Base-by-base conservation (phyloP, 2,888 invertebrate species). In the Phrixothrix hirtus region DNA sequence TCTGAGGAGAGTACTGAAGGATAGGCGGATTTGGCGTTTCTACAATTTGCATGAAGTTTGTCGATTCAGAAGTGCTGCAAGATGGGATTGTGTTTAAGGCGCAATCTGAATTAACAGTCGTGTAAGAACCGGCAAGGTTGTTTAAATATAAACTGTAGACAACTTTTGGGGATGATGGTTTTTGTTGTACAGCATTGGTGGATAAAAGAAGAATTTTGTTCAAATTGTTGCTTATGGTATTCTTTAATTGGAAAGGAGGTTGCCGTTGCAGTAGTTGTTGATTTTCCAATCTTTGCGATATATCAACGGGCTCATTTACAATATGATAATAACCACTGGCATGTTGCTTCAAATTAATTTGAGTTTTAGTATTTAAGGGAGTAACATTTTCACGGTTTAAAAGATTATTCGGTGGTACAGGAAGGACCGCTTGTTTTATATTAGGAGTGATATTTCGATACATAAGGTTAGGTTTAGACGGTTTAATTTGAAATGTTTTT, bases 31-130 rank as follows among this genome's bases (percentile, higher is more conserved):
- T 38, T 6, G 46, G 25, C 1, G 37, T 27, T 47, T 47, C 47
- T 5, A 47, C 47, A 25, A 47, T 47, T 39, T 47, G 47, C 39
- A 39, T 34, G 15, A 32, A 47, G 29, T 35, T 44, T 13, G 45
- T 37, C n/a, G 29, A 36, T n/a, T 46, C 37, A 6, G 38, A 9
- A 32, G n/a, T 31, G 9, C 32, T 32, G 12, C 46, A 32, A 2
- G 38, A 38, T 1, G 38, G 38, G 30, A 35, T 37, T 1, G 30
- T 25, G 29, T 36, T 36, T 12, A 44, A 10, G 9, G 36, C 44
- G 35, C 36, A 35, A 35, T 44, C 36, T 2, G 38, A 27, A 13
- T 3, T 21, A 21, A n/a, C n/a, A n/a, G n/a, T n/a, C n/a, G n/a
- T n/a, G n/a, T n/a, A n/a, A n/a, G n/a, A n/a, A n/a, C n/a, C 45